phyloP scores from a whole-genome alignment of 2,113 vertebrate species.

The Smithornis capensis region DNA sequence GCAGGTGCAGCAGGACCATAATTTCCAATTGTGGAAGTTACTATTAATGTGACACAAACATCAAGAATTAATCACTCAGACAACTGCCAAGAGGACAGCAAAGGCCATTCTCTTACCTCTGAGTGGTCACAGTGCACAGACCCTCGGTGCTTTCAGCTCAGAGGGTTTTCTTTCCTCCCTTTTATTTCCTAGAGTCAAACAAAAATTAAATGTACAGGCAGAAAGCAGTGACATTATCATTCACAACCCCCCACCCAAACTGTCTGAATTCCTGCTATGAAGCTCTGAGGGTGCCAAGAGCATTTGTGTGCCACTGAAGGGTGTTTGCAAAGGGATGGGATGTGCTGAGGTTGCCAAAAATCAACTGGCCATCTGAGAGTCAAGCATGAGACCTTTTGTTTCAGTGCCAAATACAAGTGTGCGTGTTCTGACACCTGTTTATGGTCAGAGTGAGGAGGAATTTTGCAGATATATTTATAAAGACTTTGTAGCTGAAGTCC shows the following conservation, averaged over 20 bases:
- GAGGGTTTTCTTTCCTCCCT: neutral
- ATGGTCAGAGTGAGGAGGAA: neutral
- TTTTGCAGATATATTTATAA: constrained; percentile 44
- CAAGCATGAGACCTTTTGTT: neutral
- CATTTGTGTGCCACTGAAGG: neutral
- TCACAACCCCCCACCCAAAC: neutral
- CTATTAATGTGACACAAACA: neutral
- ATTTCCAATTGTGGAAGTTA: neutral
- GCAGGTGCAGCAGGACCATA: neutral
- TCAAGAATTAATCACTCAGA: neutral
- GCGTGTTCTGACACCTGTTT: neutral
- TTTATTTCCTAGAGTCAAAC: neutral
- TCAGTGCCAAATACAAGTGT: neutral
- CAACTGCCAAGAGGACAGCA: neutral
- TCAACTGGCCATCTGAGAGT: neutral
- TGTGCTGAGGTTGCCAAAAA: neutral
- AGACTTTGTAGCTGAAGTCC: constrained; percentile 25
- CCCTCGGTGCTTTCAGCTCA: neutral
- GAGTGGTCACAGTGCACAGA: neutral
- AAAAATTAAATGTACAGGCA: neutral
- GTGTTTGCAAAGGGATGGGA: neutral
- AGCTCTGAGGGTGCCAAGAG: neutral
- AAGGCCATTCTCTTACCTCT: neutral
- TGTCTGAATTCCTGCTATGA: neutral
- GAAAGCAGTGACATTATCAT: neutral